Evolutionary conservation across 2,888 invertebrate genomes (phyloP), one percentile per base, ranked within the genome.

Genomic region (Drosophila leonis): DNA sequence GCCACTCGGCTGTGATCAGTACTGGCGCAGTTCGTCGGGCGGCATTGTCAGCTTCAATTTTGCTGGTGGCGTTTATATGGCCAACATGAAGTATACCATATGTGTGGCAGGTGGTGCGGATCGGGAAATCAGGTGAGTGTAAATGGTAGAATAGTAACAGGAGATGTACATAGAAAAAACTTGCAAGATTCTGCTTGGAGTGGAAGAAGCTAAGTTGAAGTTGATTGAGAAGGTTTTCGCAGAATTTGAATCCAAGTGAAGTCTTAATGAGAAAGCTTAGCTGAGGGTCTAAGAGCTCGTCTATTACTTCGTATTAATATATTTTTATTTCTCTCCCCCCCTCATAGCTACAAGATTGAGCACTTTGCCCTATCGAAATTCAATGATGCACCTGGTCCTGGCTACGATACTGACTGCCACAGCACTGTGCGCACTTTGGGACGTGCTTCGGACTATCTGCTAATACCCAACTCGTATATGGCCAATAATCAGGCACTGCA

Each of bases 1-100:
- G 0, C 96, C 96, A 0, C 93, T 94, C 1, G 96, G 96, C 51
- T 96, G 96, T 62, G 93, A 95, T 54, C 96, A 96, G 80, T 96
- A 95, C 92, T 95, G 93, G 85, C 94, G 95, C 0, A 95, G 95
- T 39, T 84, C 94, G 0, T 88, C 92, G 0, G 96, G 95, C 0
- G 83, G 91, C 7, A 94, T 96, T 70, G 94, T 94, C 24, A 92
- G 91, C 39, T 95, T 96, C 75, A 96, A 95, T 80, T 95, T 94
- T 80, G 78, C 95, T 0, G 94, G 94, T 0, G 79, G 83, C n/a
- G 76, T 75, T 42, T 95, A 95, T 76, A 94, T 95, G 67, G 94
- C 94, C 1, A 94, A 94, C 79, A 80, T 95, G 75, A 92, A 93
- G 0, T 96, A 96, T 79, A 94, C 95, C 0, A 95, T 95, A 0